Conservation (phyloP, 2,888 invertebrate species). For the Lagria hirta region DNA sequence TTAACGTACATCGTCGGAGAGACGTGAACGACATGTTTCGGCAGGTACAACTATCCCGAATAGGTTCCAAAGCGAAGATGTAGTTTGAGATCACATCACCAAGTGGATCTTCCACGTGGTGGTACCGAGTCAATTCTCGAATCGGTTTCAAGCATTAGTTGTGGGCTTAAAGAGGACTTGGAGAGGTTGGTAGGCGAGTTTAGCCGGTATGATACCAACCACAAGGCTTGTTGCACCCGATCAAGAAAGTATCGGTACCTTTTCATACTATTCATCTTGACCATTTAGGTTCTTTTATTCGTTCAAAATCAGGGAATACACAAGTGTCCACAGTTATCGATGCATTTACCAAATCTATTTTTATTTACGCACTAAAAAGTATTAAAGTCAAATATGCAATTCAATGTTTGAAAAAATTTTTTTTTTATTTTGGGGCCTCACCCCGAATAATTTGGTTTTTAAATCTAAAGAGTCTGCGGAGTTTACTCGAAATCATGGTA, state of each 20-base stretch:
- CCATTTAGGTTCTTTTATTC: conserved; percentile 1
- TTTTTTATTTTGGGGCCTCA: too few species aligned
- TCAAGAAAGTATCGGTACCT: not conserved
- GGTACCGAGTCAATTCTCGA: too few species aligned
- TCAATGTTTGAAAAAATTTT: not conserved
- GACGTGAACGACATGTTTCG: too few species aligned
- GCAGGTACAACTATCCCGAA: too few species aligned
- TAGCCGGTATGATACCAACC: not conserved
- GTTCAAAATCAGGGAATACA: not conserved
- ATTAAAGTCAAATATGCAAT: not conserved
- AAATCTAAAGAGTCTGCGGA: conserved; percentile 3
- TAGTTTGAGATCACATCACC: too few species aligned
- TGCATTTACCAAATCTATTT: conserved; percentile 2
- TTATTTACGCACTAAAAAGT: not conserved
- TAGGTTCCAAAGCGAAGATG: too few species aligned
- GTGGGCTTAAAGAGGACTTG: not conserved
- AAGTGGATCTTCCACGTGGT: too few species aligned
- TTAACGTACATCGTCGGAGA: too few species aligned
- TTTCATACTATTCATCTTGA: conserved; percentile 6
- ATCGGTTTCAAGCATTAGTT: not conserved
- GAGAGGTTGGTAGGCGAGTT: not conserved
- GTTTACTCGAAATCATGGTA: conserved; percentile 17
- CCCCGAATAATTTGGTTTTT: too few species aligned
- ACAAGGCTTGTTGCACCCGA: conserved; percentile 1
- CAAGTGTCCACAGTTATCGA: not conserved